phyloP scores from a whole-genome alignment of 2,797 vertebrate genomes.

The Oreonectes daqikongensis region DNA sequence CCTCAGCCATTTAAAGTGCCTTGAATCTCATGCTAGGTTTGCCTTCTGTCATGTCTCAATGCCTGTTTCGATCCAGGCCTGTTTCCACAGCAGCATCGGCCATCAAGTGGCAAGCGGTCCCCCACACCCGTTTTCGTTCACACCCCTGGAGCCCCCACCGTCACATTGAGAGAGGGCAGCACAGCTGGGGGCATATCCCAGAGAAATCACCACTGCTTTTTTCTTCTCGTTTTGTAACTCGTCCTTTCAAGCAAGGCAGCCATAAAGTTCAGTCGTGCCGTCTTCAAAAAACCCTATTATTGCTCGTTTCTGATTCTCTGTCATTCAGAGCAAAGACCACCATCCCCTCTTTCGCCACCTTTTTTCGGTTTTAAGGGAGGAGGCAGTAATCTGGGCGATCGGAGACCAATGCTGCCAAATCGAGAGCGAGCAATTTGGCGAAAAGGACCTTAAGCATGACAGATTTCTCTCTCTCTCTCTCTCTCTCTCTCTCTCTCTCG shows the following conservation, averaged over 20 bases:
- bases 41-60: slow-evolving; percentile 2
- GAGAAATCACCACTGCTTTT: slow-evolving; percentile 72
- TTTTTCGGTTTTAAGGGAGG: slow-evolving; percentile 66
- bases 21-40: slow-evolving; percentile 11
- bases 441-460: slow-evolving; percentile 72
- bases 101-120: slow-evolving; percentile 15
- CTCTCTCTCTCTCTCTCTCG: slow-evolving; percentile 29
- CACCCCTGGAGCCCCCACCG: slow-evolving; percentile 42
- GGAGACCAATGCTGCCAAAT: slow-evolving; percentile 74
- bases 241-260: slow-evolving; percentile 80
- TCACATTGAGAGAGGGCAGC: slow-evolving; percentile 67
- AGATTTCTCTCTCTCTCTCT: slow-evolving; percentile 58
- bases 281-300: slow-evolving; percentile 81
- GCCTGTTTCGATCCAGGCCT: slow-evolving; percentile 30
- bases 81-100: slow-evolving; percentile 23
- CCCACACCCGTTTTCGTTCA: background rate
- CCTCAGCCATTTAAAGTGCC: background rate
- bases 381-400: slow-evolving; percentile 68
- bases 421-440: slow-evolving; percentile 66
- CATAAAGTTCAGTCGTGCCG: slow-evolving; percentile 80
- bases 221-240: slow-evolving; percentile 75
- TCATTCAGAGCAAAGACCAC: slow-evolving; percentile 71
- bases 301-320: slow-evolving; percentile 76
- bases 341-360: slow-evolving; percentile 66
- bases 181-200: slow-evolving; percentile 71